Base-by-base conservation (phyloP, 2,888 invertebrate species). In the Hydropsyche betteni region DNA sequence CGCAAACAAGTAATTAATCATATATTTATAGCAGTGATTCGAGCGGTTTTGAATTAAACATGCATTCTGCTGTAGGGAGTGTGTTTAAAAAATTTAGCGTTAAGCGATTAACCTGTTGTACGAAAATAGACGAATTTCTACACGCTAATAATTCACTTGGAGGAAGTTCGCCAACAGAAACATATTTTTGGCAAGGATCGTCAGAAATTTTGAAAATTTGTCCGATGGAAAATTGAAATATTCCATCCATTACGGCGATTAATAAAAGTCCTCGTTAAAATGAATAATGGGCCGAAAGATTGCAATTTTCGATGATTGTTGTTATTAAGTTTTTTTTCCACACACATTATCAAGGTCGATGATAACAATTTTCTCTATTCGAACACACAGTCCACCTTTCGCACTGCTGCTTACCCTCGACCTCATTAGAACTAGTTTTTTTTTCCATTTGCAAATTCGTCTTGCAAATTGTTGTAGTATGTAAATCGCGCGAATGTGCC, bases 381-480 rank as follows among this genome's bases (percentile, higher is more conserved):
- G 64, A 64, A 36, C 34, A 36, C 12, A 36, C 34, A 5, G 36
- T 64, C 16, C 58, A 64, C 64, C 64, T 64, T 36, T 64, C 64
- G 36, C 34, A 64, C 36, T 6, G 34, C 36, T 44, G 6, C 24
- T 10, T 64, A 34, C 0, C 64, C 64, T 64, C 64, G 64, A 64
- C 64, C 64, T 36, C 64, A 64, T 64, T 64, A 34, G n/a, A 64
- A 36, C 64, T 36, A 64, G 34, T 64, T 64, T 64, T 64, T 64
- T 33, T 33, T n/a, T 36, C 24, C 44, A 44, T 58, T 64, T 64
- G 64, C 64, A 36, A 64, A 64, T 64, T 64, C 34, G 64, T 12
- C 10, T 64, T 50, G 14, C 33, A 44, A 52, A 50, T 38, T 58
- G 12, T 7, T 69, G 24, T 5, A 1, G 16, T 50, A 69, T 50